Evolutionary conservation across 2,113 vertebrate genomes (phyloP).

Genomic region (Neolamprologus fasciatus): DNA sequence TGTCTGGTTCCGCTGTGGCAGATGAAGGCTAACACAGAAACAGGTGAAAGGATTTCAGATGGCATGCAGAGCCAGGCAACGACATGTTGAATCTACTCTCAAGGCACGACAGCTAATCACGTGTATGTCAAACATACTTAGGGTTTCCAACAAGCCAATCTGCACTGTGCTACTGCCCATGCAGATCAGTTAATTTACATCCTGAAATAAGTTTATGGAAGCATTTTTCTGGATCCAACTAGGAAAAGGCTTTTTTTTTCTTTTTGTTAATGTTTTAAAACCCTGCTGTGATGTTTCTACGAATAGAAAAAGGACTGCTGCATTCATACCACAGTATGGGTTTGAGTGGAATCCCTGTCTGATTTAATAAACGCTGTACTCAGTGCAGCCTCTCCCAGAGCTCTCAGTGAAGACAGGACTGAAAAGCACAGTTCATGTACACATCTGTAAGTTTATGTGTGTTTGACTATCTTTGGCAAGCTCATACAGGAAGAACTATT

Average conservation of each 20-base stretch:
- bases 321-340: constrained; percentile 49
- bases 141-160: constrained; percentile 28
- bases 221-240: constrained; percentile 4
- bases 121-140: constrained; percentile 86
- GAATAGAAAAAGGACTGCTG: constrained; percentile 26
- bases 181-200: constrained; percentile 29
- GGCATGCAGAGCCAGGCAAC: constrained; percentile 80
- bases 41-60: constrained; percentile 31
- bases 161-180: constrained; percentile 38
- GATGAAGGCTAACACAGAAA: not conserved
- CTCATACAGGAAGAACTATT: constrained; percentile 98
- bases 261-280: constrained; percentile 45
- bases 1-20: not conserved
- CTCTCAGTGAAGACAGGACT: constrained; percentile 86
- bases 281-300: constrained; percentile 64
- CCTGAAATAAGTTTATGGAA: constrained; percentile 30
- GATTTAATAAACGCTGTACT: constrained; percentile 27
- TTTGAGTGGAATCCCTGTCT: constrained; percentile 49
- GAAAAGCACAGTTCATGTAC: constrained; percentile 85
- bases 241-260: constrained; percentile 6
- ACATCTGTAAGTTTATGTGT: constrained; percentile 79
- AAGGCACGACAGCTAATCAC: constrained; percentile 98
- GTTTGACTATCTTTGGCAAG: constrained; percentile 98
- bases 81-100: constrained; percentile 95
- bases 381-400: constrained; percentile 63